Conservation (phyloP, 2,888 invertebrate genomes). For the Ichneumoninae sp. region DNA sequence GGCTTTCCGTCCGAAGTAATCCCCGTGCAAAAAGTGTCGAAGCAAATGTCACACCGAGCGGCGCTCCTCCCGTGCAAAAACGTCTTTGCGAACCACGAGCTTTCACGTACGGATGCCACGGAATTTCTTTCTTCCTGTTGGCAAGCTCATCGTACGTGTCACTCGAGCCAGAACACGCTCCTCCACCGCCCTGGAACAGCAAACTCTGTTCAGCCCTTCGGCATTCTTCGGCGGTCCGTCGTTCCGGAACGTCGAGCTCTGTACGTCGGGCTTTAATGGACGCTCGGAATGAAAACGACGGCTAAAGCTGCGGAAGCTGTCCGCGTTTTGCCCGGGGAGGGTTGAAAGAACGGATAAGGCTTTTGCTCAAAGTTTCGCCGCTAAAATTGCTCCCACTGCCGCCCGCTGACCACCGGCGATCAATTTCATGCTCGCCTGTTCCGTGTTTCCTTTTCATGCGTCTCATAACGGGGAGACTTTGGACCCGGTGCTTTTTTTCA, state of each 20-base stretch:
- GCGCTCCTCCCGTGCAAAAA: neutral
- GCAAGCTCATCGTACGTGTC: neutral
- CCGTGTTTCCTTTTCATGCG: neutral
- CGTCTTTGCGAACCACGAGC: neutral
- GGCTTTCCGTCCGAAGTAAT: neutral
- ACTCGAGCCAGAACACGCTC: neutral
- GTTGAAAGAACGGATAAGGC: neutral
- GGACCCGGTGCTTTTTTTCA: neutral
- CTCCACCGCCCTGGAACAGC: neutral
- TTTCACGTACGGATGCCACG: neutral
- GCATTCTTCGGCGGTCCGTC: neutral
- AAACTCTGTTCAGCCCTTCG: neutral
- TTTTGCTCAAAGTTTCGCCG: neutral
- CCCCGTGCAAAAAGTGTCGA: neutral
- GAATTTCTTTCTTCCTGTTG: neutral
- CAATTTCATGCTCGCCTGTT: neutral
- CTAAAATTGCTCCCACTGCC: neutral
- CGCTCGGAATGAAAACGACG: neutral
- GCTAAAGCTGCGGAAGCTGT: neutral
- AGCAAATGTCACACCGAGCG: neutral
- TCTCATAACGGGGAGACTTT: neutral
- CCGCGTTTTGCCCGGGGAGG: neutral
- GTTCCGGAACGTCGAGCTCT: neutral
- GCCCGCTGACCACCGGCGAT: neutral
- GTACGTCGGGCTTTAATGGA: neutral